These are phyloP conservation scores for Chrysotoxum bicinctum DNA, from an alignment of 2,888 invertebrate genomes.

Conservation along the genomic window DNA sequence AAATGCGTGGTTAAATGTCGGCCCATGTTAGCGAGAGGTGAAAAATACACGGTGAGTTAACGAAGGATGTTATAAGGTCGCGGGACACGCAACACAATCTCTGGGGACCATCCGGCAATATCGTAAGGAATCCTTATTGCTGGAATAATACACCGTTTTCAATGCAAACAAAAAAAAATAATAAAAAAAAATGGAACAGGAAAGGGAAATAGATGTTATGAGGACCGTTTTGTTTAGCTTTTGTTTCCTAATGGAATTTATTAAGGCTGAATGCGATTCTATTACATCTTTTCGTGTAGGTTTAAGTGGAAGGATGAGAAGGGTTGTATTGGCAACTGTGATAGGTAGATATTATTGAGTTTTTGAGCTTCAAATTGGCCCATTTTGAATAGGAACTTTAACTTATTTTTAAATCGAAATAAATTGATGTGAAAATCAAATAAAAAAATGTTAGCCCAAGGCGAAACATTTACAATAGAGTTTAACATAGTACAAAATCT, in stretches of 20 bases:
- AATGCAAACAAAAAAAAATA: slow-evolving; percentile 15
- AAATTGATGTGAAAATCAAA: neutral
- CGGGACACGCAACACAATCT: slow-evolving; percentile 68
- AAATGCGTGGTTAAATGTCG: slow-evolving; percentile 70
- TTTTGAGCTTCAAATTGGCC: neutral
- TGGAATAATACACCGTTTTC: slow-evolving; percentile 53
- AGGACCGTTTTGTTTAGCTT: slow-evolving; percentile 25
- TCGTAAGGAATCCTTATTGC: slow-evolving; percentile 57
- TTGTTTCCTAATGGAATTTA: slow-evolving; percentile 44
- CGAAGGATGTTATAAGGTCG: slow-evolving; percentile 69
- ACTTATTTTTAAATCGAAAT: neutral
- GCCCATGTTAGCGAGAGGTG: slow-evolving; percentile 48
- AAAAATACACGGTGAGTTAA: slow-evolving; percentile 51
- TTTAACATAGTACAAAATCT: too few relatives aligned
- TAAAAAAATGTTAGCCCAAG: neutral
- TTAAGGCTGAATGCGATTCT: slow-evolving; percentile 31
- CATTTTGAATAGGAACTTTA: neutral
- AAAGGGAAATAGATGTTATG: slow-evolving; percentile 6
- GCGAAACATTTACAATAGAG: too few relatives aligned
- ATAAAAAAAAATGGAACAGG: neutral
- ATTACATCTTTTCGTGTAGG: slow-evolving; percentile 1
- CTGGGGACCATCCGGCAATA: slow-evolving; percentile 45
- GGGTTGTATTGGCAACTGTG: neutral
- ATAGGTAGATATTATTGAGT: neutral
- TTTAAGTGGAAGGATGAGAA: neutral